These are phyloP conservation scores for Globia sparganii DNA, from an alignment of 2,888 invertebrate species.

Conservation along the genomic window DNA sequence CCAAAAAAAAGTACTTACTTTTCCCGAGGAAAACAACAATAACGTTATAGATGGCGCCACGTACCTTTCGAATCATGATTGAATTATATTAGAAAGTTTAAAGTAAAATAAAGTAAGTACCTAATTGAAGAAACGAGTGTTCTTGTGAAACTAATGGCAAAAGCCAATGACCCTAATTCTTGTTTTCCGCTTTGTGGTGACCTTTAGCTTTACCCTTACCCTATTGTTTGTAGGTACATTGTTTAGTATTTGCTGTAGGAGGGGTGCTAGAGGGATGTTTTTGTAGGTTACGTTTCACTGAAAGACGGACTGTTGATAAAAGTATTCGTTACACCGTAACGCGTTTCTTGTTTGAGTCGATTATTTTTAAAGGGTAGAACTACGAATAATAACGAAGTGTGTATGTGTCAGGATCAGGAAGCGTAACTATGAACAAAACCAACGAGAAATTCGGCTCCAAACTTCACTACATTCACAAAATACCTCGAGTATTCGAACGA, in stretches of 20 bases:
- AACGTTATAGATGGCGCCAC: no score
- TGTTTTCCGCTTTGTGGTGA: slow-evolving; percentile 32
- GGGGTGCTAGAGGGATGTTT: slow-evolving; percentile 33
- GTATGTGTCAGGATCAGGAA: no score
- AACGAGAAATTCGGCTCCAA: no score
- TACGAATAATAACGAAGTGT: no score
- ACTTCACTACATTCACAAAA: no score
- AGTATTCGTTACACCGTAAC: neutral
- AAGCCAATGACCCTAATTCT: slow-evolving; percentile 30
- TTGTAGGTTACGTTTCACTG: slow-evolving; percentile 21
- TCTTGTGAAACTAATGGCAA: slow-evolving; percentile 33
- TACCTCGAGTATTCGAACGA: no score
- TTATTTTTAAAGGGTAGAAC: slow-evolving; percentile 11
- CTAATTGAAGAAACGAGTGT: neutral
- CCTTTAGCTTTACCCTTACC: slow-evolving; percentile 43
- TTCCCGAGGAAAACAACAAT: no score
- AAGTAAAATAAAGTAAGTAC: no score
- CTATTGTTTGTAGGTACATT: slow-evolving; percentile 38
- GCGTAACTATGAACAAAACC: no score
- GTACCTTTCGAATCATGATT: no score
- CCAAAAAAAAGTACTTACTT: no score
- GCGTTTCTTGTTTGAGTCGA: slow-evolving; percentile 8
- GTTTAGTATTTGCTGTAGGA: slow-evolving; percentile 34
- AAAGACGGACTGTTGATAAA: slow-evolving; percentile 3
- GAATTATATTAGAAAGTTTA: no score